Conservation (phyloP, 2,797 vertebrate genomes). For the Eidolon dupreanum region DNA sequence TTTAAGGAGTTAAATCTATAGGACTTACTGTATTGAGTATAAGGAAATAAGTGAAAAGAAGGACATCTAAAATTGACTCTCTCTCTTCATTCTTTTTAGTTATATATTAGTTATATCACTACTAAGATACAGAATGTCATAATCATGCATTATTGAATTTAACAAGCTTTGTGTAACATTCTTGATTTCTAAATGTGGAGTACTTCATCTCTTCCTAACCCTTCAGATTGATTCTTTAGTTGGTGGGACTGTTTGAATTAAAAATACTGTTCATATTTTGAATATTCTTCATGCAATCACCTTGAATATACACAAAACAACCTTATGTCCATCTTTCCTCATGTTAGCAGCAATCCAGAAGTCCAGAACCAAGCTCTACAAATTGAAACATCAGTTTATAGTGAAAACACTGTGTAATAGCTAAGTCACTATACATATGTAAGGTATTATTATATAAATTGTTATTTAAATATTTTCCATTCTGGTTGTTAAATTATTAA, state of each 20-base stretch:
- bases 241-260: neutral
- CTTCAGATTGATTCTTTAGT: neutral
- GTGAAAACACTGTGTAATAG: neutral
- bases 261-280: neutral
- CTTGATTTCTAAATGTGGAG: neutral
- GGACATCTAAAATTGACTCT: neutral
- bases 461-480: neutral
- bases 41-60: neutral
- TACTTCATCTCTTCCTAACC: neutral
- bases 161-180: neutral
- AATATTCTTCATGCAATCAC: neutral
- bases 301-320: neutral
- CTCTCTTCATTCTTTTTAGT: neutral
- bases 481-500: neutral
- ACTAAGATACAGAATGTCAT: neutral
- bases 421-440: neutral
- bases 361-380: neutral
- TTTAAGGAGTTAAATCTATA: neutral
- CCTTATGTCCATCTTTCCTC: neutral
- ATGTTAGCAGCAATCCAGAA: neutral
- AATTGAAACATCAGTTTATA: neutral
- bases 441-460: neutral
- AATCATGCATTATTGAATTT: neutral
- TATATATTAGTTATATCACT: neutral
- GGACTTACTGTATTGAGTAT: neutral